Base-by-base conservation (phyloP, 1,140 invertebrate species). In the Nephila pilipes region DNA sequence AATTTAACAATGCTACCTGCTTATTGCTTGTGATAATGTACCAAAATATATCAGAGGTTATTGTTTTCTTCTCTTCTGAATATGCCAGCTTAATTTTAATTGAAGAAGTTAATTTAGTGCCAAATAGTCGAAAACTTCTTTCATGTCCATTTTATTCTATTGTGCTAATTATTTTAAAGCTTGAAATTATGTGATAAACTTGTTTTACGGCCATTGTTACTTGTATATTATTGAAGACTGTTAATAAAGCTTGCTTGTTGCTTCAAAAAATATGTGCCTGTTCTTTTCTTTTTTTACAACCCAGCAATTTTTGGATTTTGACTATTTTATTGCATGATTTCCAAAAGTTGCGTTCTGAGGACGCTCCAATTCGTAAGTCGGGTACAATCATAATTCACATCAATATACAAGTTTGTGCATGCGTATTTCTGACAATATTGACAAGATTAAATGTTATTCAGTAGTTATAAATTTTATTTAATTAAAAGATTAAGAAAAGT, bases 211-310 rank as follows among this genome's bases (percentile, higher is more conserved):
- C 80, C 90, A 93, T 93, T 93, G 91, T 93, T 93, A 93, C 81
- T 93, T 93, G 91, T 93, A 93, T 87, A 69, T 93, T 93, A 93
- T 93, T 93, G 83, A 87, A 93, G 8, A 93, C 85, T 93, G 91
- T 93, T 93, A 93, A 93, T 93, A 93, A 93, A 93, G 91, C 91
- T 93, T 93, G 91, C 91, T 93, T 93, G 91, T 93, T 93, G 91
- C 91, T 87, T 93, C 91, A 54, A 60, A 22, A 75, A 36, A 3
- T 6, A 29, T 75, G 29, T 75, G 58, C 16, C 2, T 58, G 16
- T 16, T 20, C 10, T 36, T 10, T 46, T 10, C 1, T 46, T 46
- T 46, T 46, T 46, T 46, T 10, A 0, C 38, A 46, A 10, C 12
- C 46, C 46, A n/a, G n/a, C n/a, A n/a, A n/a, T n/a, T n/a, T n/a